Base-by-base conservation (phyloP, 2,113 vertebrate species). In the Nycticebus coucang region DNA sequence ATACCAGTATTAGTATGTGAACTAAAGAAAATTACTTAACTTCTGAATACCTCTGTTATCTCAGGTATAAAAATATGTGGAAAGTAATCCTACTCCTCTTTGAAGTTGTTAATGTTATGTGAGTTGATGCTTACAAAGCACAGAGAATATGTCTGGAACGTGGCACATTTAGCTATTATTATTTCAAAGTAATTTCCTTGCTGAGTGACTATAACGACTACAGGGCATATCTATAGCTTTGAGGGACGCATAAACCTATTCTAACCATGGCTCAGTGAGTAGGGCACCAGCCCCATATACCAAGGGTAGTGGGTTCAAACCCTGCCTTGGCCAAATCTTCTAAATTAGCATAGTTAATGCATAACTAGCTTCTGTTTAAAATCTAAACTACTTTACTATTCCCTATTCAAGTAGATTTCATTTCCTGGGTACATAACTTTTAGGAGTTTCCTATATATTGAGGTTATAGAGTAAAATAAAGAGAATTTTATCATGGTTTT, bases 101-200 rank as follows among this genome's bases (percentile, higher is more conserved):
- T 85, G 59, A 9, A 79, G 15, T 89, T 83, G 64, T 93, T 33
- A 78, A 14, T 13, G 77, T 88, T 75, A 68, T 4, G 8, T 72
- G 22, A 93, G 4, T 74, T 89, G 83, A 62, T 92, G 7, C 12
- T 89, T 96, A 68, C 2, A 74, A 91, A 84, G 55, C 1, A 10
- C n/a, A 64, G 33, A 87, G 21, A 71, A 28, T 79, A 28, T 68
- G 10, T 7, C 11, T 93, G 62, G n/a, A 5, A 64, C 22, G 28
- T 35, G 28, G 4, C 15, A 68, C 26, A 7, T 87, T 93, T 92
- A 85, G 21, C 74, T 86, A 55, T 91, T 72, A 87, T 64, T 75
- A 22, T 87, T 93, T 94, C 33, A 75, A 92, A 4, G 82, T 33
- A 71, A 88, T 93, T 97, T 90, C 9, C 14, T 94, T 75, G 13